Evolutionary conservation across 1,140 invertebrate species (phyloP), one percentile per base, ranked within the genome.

Genomic region (Drosophila pruinosa): DNA sequence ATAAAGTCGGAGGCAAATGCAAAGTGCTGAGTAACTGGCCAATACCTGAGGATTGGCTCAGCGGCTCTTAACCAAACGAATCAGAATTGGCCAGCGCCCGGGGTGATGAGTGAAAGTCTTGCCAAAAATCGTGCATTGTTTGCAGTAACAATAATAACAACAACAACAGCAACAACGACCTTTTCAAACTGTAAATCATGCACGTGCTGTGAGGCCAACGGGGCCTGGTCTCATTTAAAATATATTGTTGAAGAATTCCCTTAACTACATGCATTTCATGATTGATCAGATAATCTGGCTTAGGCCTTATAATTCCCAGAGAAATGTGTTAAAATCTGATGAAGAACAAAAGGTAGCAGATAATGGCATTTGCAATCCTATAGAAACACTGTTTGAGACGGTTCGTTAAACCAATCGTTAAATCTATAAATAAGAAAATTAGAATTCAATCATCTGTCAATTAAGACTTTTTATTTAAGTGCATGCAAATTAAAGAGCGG

Each of bases 61-160:
- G 31, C 24, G 45, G 45, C 45, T 48, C 21, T 12, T 47, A 14
- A 7, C 43, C 21, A 47, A 47, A 39, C 28, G 19, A 36, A 21
- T 58, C 43, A 47, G 59, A 39, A 53, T 45, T 62, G 59, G 59
- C 36, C 62, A 61, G n/a, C 26, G 58, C 80, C 80, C 41, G 62
- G 47, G 75, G 80, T 61, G 79, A 43, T 72, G 73, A 81, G 81
- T 81, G 81, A 85, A 85, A 85, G 81, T 85, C 70, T 56, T 67
- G 75, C 73, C 12, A 74, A 68, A 83, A 80, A 34, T 86, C 81
- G 77, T 86, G 81, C 81, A 81, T 80, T 85, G 80, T 79, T 74
- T 69, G 59, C 56, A 39, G 54, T 41, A 24, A 50, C 10, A 50
- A 38, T 15, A 48, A 50, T 45, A 52, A 72, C 21, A 43, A 47